These are phyloP conservation scores for Echinometra lucunter DNA, from an alignment of 53 echinoderm and acorn worm genomes.

Conservation along the genomic window DNA sequence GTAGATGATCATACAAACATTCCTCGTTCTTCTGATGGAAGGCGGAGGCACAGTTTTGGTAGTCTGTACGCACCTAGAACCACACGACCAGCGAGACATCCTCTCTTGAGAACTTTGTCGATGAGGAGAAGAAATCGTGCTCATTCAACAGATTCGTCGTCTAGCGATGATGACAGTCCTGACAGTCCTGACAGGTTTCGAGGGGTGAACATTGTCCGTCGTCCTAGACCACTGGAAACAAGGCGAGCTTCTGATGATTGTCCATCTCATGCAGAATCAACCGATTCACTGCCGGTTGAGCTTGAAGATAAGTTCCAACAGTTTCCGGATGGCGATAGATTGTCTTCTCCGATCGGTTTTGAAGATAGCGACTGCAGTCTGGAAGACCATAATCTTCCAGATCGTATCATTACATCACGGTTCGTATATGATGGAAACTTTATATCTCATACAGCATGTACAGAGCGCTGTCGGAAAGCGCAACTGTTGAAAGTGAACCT, in stretches of 20 bases:
- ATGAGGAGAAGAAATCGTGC: slow-evolving; percentile 21
- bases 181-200: neutral
- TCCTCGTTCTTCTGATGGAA: neutral
- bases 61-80: slow-evolving; percentile 28
- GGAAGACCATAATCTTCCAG: neutral
- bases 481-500: neutral
- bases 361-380: slow-evolving; percentile 13
- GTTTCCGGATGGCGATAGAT: slow-evolving; percentile 48
- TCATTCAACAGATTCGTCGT: slow-evolving; percentile 14
- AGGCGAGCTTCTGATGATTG: neutral
- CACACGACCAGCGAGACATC: neutral
- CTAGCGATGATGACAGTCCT: slow-evolving; percentile 16
- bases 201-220: neutral
- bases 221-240: neutral
- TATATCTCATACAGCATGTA: neutral
- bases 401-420: neutral
- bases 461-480: neutral
- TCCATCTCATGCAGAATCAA: neutral
- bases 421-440: neutral
- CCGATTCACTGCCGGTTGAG: slow-evolving; percentile 6
- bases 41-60: slow-evolving; percentile 30
- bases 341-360: neutral
- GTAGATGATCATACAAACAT: neutral
- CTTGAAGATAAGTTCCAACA: slow-evolving; percentile 57
- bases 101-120: slow-evolving; percentile 6